These are phyloP conservation scores for Branchinecta lindahli DNA, from an alignment of 1,140 invertebrate species.

Conservation along the genomic window DNA sequence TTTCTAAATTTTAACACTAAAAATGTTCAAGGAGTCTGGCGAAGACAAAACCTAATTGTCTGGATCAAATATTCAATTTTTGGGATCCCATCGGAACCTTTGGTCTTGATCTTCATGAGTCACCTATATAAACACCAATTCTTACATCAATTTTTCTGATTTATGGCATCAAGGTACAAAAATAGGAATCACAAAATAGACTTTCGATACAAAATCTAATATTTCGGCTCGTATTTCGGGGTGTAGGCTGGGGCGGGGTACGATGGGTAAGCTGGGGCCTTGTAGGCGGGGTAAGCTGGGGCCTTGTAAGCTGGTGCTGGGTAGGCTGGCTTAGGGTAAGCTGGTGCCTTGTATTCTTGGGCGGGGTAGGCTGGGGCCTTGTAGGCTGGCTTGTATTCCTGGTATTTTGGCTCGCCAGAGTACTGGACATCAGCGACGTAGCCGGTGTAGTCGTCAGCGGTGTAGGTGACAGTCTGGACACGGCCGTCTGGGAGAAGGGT, in stretches of 20 bases:
- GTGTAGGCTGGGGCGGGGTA: no score
- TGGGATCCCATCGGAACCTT: no score
- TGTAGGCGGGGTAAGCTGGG: conserved; percentile 9
- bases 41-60: no score
- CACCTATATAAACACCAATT: not conserved
- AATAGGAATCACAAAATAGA: conserved; percentile 1
- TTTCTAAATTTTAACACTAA: no score
- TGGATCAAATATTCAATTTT: no score
- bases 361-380: conserved; percentile 13
- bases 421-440: conserved; percentile 64
- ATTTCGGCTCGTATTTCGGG: no score
- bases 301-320: conserved; percentile 11
- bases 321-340: conserved; percentile 13
- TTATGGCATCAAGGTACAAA: not conserved
- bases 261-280: not conserved
- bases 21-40: no score
- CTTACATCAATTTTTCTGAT: not conserved
- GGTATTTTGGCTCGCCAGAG: conserved; percentile 49
- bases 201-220: not conserved
- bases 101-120: no score
- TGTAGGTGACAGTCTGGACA: conserved; percentile 56
- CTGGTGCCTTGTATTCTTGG: conserved; percentile 11
- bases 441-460: conserved; percentile 56
- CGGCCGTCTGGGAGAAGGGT: conserved; percentile 58
- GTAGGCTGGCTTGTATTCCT: conserved; percentile 30